Base-by-base conservation (phyloP, 1,140 invertebrate species). In the Pissodes strobi region DNA sequence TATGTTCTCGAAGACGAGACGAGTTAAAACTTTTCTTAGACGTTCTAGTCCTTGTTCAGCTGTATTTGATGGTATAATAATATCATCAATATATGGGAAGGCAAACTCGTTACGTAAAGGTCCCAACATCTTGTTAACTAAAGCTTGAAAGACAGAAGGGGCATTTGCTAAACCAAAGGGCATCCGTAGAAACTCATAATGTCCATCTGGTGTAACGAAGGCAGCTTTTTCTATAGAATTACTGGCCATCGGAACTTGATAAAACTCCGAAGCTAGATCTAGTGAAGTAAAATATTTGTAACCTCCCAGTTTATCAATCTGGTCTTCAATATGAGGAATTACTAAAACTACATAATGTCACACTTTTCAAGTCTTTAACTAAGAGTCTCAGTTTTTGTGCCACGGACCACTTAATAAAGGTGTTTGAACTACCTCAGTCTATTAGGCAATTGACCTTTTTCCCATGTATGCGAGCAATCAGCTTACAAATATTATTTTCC, bases 141-240 rank as follows among this genome's bases (percentile, higher is more conserved):
- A 63, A 27, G 27, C 15, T 43, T 55, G 34, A 64, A 51, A 41
- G 10, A 76, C 72, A 5, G 76, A 62, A 1, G 81, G 76, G 0
- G 77, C 70, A 67, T 79, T 81, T 8, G 55, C 67, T 1, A 83
- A 60, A 9, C 78, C 76, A 45, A 75, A 69, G 3, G 74, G 72
- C 66, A 75, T 70, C 43, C 67, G 27, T 5, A 68, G 17, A 57
- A 64, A 76, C 56, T 75, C 72, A 45, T 68, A 75, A 18, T 76
- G 74, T 9, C 66, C 69, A 19, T 59, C 53, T 2, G 65, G 56
- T 10, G 71, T 72, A 12, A 64, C 55, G 52, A 75, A 76, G 1
- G 65, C 67, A 18, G 73, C 72, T 55, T 71, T 64, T 18, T 69
- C 73, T 64, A 77, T 74, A 2, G 72, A 67, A 21, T 72, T 66